Percentiles rank a stretch among this genome's conserved stretches.
Conservation (phyloP, 2,888 invertebrate species). For the Rhagium mordax region DNA sequence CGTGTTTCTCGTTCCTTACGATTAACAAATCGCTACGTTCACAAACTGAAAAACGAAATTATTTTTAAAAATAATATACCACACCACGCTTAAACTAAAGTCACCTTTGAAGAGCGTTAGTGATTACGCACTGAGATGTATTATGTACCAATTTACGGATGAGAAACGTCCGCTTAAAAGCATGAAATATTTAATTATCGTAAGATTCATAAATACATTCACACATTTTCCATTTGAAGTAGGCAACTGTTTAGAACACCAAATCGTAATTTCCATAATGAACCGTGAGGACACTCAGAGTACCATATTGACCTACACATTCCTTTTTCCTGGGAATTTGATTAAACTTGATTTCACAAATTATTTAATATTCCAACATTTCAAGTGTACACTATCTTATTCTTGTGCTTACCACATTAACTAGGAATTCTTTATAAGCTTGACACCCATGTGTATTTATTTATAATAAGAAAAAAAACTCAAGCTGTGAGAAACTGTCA, state of each 20-base stretch:
- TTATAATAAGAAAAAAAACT: constrained; percentile 40
- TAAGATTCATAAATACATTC: background rate
- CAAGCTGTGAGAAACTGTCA: constrained; percentile 41
- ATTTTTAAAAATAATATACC: too few relatives aligned
- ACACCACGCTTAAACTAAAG: too few relatives aligned
- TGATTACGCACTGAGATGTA: background rate
- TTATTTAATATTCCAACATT: background rate
- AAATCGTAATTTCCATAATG: background rate
- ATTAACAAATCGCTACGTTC: too few relatives aligned
- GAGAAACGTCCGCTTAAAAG: background rate
- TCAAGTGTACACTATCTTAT: constrained; percentile 1
- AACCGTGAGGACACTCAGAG: background rate
- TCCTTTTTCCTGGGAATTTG: background rate
- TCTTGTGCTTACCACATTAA: background rate
- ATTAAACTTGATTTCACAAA: background rate
- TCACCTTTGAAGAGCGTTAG: too few relatives aligned
- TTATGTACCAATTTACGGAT: background rate
- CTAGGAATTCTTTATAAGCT: constrained; percentile 6
- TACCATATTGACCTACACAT: background rate
- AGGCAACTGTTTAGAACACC: background rate
- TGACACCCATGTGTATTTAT: constrained; percentile 38
- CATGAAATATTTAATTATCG: background rate
- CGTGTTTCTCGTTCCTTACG: too few relatives aligned
- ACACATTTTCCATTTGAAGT: background rate
- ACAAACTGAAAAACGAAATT: too few relatives aligned